These are phyloP conservation scores for Tenualosa ilisha DNA, from an alignment of 2,797 vertebrate genomes.

Conservation along the genomic window DNA sequence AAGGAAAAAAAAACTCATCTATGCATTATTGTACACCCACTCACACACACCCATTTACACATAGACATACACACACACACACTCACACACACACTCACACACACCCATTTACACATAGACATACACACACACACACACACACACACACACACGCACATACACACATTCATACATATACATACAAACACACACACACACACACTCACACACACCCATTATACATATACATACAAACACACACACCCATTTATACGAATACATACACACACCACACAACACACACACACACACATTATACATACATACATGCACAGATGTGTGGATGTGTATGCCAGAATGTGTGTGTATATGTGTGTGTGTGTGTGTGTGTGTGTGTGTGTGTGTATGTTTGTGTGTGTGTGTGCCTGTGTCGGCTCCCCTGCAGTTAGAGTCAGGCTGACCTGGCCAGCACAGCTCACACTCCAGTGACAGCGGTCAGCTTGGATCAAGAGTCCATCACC, in stretches of 20 bases:
- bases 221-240: no score
- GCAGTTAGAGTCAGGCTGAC: neutral
- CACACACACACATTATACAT: no score
- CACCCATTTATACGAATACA: no score
- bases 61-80: neutral
- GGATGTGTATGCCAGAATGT: neutral
- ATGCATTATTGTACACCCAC: neutral
- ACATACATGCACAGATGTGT: neutral
- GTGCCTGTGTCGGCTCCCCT: neutral
- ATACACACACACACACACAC: no score
- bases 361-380: neutral
- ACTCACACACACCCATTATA: no score
- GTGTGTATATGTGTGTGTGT: neutral
- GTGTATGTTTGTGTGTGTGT: neutral
- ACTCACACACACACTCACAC: no score
- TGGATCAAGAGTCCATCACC: neutral
- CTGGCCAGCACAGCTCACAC: neutral
- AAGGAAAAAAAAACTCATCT: neutral
- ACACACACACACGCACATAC: no score
- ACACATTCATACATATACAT: neutral
- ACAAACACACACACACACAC: no score
- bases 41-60: neutral
- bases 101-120: no score
- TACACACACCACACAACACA: no score
- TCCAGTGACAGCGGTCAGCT: slow-evolving; percentile 14